Percentiles rank a stretch among this genome's conserved stretches.
These are phyloP conservation scores for Aporrectodea caliginosa DNA, from an alignment of 1,140 invertebrate species.

Conservation along the genomic window DNA sequence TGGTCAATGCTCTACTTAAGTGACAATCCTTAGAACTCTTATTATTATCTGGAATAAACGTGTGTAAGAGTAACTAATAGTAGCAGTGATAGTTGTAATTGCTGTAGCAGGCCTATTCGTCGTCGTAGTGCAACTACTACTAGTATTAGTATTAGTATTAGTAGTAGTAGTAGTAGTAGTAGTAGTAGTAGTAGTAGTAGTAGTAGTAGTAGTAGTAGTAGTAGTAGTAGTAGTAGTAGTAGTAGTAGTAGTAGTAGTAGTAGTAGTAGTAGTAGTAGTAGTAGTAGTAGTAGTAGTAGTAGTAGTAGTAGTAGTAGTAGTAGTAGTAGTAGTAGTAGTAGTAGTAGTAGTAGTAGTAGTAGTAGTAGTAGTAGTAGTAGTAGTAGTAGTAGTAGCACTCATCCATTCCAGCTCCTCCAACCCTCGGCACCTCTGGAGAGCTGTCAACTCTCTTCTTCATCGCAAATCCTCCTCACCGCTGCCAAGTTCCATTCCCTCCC, in stretches of 20 bases:
- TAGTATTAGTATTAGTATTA: background rate
- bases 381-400: constrained; percentile 2
- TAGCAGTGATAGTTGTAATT: too few relatives aligned
- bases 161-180: constrained; percentile 2
- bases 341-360: constrained; percentile 2
- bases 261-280: background rate
- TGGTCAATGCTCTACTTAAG: too few relatives aligned
- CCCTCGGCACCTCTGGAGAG: too few relatives aligned
- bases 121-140: background rate
- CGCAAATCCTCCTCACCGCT: too few relatives aligned
- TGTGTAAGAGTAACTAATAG: too few relatives aligned
- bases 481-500: too few relatives aligned
- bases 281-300: constrained; percentile 2
- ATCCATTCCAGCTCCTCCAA: too few relatives aligned
- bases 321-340: constrained; percentile 3
- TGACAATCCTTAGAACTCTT: too few relatives aligned
- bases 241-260: constrained; percentile 2
- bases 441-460: too few relatives aligned
- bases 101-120: too few relatives aligned
- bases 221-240: constrained; percentile 2
- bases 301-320: background rate
- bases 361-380: constrained; percentile 2
- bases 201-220: constrained; percentile 3
- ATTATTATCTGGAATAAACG: too few relatives aligned
- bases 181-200: constrained; percentile 2